Conservation (phyloP, 2,888 invertebrate species). For the Meloe dianella region DNA sequence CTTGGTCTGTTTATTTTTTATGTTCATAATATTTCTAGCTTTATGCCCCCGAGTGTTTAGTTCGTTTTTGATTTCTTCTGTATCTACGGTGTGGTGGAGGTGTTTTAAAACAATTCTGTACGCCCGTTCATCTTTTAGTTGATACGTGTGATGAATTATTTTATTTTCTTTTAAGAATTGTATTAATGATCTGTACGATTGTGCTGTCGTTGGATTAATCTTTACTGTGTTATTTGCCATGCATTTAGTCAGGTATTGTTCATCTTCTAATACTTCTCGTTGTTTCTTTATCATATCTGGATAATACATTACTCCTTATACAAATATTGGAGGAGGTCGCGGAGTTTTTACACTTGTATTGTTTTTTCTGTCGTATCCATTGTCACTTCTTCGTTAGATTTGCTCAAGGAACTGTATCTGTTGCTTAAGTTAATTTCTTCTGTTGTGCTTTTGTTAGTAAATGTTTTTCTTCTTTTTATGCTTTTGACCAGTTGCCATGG, state of each 20-base stretch:
- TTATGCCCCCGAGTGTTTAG: conserved; percentile 24
- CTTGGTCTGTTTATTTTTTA: conserved; percentile 26
- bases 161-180: conserved; percentile 25
- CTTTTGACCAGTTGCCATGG: too few species aligned
- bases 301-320: conserved; percentile 27
- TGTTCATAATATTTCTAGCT: conserved; percentile 32
- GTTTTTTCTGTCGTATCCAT: too few species aligned
- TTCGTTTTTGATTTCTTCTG: conserved; percentile 24
- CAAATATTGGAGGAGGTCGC: conserved; percentile 32
- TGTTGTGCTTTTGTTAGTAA: too few species aligned
- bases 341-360: too few species aligned
- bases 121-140: conserved; percentile 30
- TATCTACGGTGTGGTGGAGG: conserved; percentile 23
- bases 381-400: too few species aligned
- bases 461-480: too few species aligned
- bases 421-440: too few species aligned
- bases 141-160: conserved; percentile 30
- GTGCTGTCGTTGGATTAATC: conserved; percentile 24
- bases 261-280: conserved; percentile 19
- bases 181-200: conserved; percentile 30
- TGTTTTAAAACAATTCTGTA: conserved; percentile 30
- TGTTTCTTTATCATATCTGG: conserved; percentile 27
- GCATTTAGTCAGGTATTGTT: conserved; percentile 28
- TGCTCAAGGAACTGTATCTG: too few species aligned
- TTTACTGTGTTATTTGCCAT: conserved; percentile 29